phyloP scores from a whole-genome alignment of 2,113 vertebrate species.

The Mastomys coucha region DNA sequence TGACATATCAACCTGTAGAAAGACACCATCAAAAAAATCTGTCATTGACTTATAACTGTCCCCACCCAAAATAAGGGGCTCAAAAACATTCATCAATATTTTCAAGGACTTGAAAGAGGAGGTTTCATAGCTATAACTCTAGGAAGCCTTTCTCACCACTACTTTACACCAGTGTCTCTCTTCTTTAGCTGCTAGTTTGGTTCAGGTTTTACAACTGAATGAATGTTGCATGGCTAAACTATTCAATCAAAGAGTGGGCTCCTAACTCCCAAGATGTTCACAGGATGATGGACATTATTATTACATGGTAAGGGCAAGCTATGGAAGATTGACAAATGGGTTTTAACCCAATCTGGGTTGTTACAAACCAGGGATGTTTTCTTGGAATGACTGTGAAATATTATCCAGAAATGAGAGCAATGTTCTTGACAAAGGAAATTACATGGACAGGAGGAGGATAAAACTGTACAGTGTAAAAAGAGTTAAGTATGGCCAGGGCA shows the following conservation, averaged over 20 bases:
- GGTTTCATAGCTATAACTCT: background rate
- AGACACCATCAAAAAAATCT: constrained; percentile 69
- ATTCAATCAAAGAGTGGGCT: background rate
- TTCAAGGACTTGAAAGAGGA: constrained; percentile 44
- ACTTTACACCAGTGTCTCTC: constrained; percentile 2
- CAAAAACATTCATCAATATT: background rate
- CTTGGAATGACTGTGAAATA: constrained; percentile 25
- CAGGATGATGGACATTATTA: background rate
- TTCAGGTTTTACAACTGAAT: background rate
- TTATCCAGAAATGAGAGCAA: constrained; percentile 45
- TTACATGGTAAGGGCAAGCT: constrained; percentile 21
- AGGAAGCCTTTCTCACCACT: background rate
- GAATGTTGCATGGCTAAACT: background rate
- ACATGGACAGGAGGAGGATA: constrained; percentile 8
- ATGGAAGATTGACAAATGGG: constrained; percentile 7
- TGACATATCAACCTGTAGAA: constrained; percentile 92
- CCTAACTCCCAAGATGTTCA: background rate
- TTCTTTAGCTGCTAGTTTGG: background rate
- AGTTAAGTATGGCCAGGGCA: constrained; percentile 25
- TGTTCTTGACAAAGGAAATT: constrained; percentile 20
- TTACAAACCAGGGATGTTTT: constrained; percentile 17
- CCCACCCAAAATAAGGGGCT: constrained; percentile 42
- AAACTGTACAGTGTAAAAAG: background rate
- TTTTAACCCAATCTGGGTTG: constrained; percentile 45
- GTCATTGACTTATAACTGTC: constrained; percentile 60